Conservation (phyloP, 2,113 vertebrate species). For the Struthio camelus region DNA sequence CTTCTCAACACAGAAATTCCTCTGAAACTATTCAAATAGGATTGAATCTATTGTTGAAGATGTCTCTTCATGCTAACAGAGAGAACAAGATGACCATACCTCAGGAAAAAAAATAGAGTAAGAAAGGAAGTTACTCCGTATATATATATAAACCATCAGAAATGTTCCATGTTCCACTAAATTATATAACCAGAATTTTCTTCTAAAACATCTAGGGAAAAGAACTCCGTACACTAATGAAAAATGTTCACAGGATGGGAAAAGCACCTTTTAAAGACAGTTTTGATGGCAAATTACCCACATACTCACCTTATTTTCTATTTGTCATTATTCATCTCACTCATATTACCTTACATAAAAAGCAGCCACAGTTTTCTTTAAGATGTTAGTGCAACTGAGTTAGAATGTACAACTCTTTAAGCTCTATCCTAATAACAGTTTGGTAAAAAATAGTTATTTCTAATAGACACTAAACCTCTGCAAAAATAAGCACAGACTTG, state of each 20-base stretch:
- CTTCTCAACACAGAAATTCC: not conserved
- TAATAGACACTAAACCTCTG: not conserved
- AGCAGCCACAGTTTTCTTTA: not conserved
- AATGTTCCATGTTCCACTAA: not conserved
- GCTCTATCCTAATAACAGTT: not conserved
- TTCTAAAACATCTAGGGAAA: not conserved
- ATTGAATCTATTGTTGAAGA: not conserved
- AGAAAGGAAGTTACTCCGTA: not conserved
- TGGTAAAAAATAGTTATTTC: not conserved
- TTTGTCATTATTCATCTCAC: not conserved
- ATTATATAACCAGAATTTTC: not conserved
- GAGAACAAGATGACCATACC: not conserved
- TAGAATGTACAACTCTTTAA: not conserved
- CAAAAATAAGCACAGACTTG: not conserved
- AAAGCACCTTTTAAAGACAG: not conserved
- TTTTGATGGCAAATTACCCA: not conserved
- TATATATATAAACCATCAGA: not conserved
- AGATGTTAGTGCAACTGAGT: not conserved
- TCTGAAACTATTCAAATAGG: not conserved
- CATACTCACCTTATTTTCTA: not conserved
- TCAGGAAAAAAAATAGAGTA: not conserved
- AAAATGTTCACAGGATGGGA: not conserved
- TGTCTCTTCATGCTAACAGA: not conserved
- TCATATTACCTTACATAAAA: not conserved
- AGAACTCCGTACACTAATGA: accelerated